A percentile compares a stretch with the other conserved stretches of the same genome.
Evolutionary conservation across 1,140 invertebrate genomes (phyloP).

Genomic region (Drosophila busckii): DNA sequence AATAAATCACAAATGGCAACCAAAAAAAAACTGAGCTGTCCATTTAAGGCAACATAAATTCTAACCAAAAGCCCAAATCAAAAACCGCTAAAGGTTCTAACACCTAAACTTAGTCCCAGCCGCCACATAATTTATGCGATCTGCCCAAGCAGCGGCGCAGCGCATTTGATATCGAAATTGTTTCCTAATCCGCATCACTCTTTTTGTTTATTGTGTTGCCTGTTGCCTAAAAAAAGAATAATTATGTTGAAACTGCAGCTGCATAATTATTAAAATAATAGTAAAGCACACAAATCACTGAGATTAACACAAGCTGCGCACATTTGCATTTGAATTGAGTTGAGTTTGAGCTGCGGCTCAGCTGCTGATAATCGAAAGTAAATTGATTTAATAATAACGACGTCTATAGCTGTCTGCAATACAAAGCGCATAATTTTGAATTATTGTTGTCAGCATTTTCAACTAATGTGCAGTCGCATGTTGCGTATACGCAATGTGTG

Average conservation of each 20-base stretch:
- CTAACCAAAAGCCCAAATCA: conserved; percentile 25
- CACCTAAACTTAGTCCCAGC: conserved; percentile 31
- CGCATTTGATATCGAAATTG: conserved; percentile 73
- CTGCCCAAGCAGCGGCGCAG: conserved; percentile 29
- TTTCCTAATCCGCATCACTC: too few relatives aligned
- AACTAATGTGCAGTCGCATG: conserved; percentile 54
- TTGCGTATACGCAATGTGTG: conserved; percentile 25
- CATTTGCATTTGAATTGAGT: conserved; percentile 55
- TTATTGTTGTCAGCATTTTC: conserved; percentile 73
- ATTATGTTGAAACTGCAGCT: too few relatives aligned
- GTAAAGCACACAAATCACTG: conserved; percentile 32
- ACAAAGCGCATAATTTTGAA: conserved; percentile 56
- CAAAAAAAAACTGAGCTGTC: conserved; percentile 57
- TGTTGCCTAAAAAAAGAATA: too few relatives aligned
- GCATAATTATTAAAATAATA: conserved; percentile 48
- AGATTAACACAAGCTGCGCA: conserved; percentile 47
- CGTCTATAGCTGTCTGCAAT: conserved; percentile 46
- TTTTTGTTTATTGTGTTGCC: too few relatives aligned
- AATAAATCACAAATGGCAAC: conserved; percentile 74
- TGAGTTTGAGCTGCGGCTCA: conserved; percentile 26
- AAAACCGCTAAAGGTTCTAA: conserved; percentile 51
- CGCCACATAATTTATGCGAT: conserved; percentile 61
- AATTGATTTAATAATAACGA: conserved; percentile 69
- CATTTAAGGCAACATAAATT: conserved; percentile 69
- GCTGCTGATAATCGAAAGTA: conserved; percentile 61